phyloP scores from a whole-genome alignment of 2,797 vertebrate genomes.

The Lates japonicus region DNA sequence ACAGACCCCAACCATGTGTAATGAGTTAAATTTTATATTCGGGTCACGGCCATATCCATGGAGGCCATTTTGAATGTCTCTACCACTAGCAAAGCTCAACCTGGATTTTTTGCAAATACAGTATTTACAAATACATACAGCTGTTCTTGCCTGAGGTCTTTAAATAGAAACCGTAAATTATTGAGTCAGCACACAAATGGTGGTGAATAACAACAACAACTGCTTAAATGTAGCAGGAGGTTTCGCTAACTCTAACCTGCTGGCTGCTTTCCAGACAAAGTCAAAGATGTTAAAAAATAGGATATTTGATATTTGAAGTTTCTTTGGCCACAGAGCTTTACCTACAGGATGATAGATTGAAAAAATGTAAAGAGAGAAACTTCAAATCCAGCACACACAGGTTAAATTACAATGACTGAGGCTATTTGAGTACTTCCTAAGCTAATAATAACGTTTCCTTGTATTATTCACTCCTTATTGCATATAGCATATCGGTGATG shows the following conservation, averaged over 20 bases:
- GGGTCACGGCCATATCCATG: background rate
- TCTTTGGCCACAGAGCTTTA: background rate
- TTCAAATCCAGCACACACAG: background rate
- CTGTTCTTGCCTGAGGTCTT: background rate
- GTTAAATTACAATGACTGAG: background rate
- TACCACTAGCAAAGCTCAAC: background rate
- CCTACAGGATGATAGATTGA: no score
- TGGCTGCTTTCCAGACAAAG: background rate
- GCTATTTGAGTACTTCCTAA: slow-evolving; percentile 10
- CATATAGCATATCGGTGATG: no score
- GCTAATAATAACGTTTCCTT: background rate
- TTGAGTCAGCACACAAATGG: no score
- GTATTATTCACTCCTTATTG: no score
- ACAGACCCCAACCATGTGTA: slow-evolving; percentile 34
- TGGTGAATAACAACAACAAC: background rate
- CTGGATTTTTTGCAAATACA: background rate
- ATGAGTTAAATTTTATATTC: slow-evolving; percentile 12
- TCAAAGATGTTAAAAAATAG: no score
- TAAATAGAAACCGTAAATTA: background rate
- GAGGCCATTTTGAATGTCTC: slow-evolving; percentile 48
- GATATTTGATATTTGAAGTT: no score
- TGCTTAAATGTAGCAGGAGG: background rate
- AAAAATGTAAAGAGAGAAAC: no score
- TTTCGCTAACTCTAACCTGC: no score
- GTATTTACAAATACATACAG: background rate